A percentile compares a stretch with the other conserved stretches of the same genome.
Evolutionary conservation across 2,797 vertebrate species (phyloP).

Genomic region (Sebastes variabilis): DNA sequence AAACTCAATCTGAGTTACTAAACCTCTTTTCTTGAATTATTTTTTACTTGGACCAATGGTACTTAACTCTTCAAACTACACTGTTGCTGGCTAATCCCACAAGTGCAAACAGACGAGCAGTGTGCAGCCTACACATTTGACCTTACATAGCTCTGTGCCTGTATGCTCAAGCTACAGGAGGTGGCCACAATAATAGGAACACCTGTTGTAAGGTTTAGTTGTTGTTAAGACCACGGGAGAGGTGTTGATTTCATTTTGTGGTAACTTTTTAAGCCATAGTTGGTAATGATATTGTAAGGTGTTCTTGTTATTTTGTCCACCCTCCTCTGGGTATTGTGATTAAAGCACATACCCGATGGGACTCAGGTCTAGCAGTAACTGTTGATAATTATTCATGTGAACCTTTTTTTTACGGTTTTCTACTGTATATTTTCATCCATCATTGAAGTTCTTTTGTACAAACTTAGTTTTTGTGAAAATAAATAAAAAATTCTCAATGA

Average conservation of each 20-base stretch:
- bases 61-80: background rate
- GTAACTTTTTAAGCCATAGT: background rate
- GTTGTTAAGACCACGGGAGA: background rate
- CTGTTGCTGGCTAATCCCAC: background rate
- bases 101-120: background rate
- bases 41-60: background rate
- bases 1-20: background rate
- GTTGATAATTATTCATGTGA: conserved; percentile 21
- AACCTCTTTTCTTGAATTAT: background rate
- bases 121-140: background rate
- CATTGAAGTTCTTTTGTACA: conserved; percentile 77
- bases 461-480: conserved; percentile 69
- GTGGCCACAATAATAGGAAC: conserved; percentile 2
- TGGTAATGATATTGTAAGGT: background rate
- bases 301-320: conserved; percentile 23
- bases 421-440: conserved; percentile 53
- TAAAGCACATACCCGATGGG: background rate
- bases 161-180: background rate
- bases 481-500: conserved; percentile 47
- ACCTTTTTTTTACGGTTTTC: conserved; percentile 42
- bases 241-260: background rate
- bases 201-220: background rate
- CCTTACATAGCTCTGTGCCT: background rate
- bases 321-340: background rate
- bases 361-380: background rate